phyloP scores from a whole-genome alignment of 2,888 invertebrate species.

The Eudasyphora cyanicolor region DNA sequence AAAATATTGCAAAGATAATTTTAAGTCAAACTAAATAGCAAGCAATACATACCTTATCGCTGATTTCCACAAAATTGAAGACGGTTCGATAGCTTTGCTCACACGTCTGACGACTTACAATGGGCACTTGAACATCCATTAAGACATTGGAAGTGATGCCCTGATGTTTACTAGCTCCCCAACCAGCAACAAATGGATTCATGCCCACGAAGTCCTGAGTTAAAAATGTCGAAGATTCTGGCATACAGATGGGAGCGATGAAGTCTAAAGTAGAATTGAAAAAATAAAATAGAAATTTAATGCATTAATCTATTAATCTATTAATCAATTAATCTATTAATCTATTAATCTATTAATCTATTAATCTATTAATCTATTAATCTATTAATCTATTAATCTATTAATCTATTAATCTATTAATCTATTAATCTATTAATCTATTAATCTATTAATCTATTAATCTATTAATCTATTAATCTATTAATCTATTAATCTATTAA shows the following conservation, averaged over 20 bases:
- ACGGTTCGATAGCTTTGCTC: conserved; percentile 79
- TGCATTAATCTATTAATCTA: background rate
- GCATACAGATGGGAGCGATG: conserved; percentile 89
- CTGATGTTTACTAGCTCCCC: conserved; percentile 85
- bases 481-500: no score
- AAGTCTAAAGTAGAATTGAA: conserved; percentile 80
- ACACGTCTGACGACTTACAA: conserved; percentile 76
- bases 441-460: no score
- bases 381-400: no score
- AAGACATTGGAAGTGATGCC: conserved; percentile 78
- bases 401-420: no score
- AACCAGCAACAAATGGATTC: conserved; percentile 88
- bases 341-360: background rate
- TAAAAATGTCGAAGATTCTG: conserved; percentile 80
- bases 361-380: background rate
- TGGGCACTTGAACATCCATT: conserved; percentile 81
- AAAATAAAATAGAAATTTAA: background rate
- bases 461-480: no score
- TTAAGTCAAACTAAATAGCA: background rate
- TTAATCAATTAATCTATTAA: no score
- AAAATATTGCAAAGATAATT: background rate
- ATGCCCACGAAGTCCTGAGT: conserved; percentile 78
- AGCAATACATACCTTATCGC: conserved; percentile 70
- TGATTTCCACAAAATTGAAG: conserved; percentile 72
- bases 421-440: no score